These are phyloP conservation scores for Aselliscus stoliczkanus DNA, from an alignment of 2,797 vertebrate species.

Conservation along the genomic window DNA sequence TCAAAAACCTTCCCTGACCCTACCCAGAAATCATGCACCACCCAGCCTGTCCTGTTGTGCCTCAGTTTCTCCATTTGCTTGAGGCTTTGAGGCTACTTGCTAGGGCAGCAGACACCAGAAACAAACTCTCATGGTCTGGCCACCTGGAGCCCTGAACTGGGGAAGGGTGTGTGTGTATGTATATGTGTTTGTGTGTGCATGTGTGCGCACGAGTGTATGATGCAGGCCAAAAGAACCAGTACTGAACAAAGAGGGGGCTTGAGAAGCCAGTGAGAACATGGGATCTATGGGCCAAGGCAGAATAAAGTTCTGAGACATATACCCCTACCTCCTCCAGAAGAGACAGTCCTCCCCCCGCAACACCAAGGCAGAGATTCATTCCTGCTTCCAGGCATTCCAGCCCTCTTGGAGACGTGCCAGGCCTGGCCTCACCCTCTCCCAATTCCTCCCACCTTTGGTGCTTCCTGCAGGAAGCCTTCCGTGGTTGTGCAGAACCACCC, in stretches of 20 bases:
- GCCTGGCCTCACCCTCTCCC: not conserved
- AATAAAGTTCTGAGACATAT: not conserved
- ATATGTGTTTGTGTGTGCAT: not conserved
- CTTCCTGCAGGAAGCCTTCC: constrained; percentile 15
- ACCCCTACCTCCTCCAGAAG: not conserved
- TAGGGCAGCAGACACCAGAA: not conserved
- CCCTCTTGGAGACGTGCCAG: not conserved
- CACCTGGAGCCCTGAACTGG: not conserved
- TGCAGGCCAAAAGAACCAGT: not conserved
- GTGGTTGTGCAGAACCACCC: not conserved
- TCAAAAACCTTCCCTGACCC: not conserved
- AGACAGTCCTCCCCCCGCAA: not conserved
- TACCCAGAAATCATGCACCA: not conserved
- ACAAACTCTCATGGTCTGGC: not conserved
- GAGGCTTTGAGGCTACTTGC: not conserved
- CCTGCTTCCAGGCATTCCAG: not conserved
- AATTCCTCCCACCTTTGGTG: not conserved
- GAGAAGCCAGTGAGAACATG: not conserved
- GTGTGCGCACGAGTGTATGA: not conserved
- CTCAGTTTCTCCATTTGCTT: not conserved
- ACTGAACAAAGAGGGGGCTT: not conserved
- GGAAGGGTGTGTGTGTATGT: too few species aligned
- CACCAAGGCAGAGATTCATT: not conserved
- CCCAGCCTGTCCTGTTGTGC: not conserved
- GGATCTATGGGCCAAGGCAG: not conserved